A percentile compares a stretch with the other conserved stretches of the same genome.
Conservation (phyloP, 2,113 vertebrate genomes). For the Piprites chloris region DNA sequence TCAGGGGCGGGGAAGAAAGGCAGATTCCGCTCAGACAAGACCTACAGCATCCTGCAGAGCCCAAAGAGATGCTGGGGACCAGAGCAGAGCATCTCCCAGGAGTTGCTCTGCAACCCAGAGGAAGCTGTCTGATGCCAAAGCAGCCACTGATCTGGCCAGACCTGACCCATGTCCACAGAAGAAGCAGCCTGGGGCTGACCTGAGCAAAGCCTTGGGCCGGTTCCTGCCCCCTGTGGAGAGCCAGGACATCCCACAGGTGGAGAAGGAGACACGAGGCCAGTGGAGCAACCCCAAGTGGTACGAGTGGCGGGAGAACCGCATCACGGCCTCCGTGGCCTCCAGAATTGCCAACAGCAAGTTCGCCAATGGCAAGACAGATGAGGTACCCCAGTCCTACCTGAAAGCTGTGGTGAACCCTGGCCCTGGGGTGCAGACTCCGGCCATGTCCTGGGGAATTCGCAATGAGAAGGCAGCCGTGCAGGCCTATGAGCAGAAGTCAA, state of each 20-base stretch:
- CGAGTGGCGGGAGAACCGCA: conserved; percentile 76
- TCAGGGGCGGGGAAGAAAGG: neutral
- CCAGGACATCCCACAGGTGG: conserved; percentile 59
- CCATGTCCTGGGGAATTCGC: conserved; percentile 82
- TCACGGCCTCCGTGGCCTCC: conserved; percentile 80
- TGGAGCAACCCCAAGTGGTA: conserved; percentile 76
- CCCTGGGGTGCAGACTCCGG: conserved; percentile 55
- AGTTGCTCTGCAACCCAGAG: neutral
- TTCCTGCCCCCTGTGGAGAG: neutral
- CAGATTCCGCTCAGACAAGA: neutral
- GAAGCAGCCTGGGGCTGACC: neutral
- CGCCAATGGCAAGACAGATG: conserved; percentile 36
- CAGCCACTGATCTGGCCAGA: accelerated
- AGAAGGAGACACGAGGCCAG: conserved; percentile 79
- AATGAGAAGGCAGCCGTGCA: conserved; percentile 64
- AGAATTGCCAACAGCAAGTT: conserved; percentile 74
- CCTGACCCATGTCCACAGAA: neutral
- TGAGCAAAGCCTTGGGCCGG: accelerated
- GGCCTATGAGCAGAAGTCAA: conserved; percentile 71
- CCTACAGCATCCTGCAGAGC: neutral
- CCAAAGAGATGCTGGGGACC: neutral
- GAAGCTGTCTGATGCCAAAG: accelerated
- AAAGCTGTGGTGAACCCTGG: conserved; percentile 55
- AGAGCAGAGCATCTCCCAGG: neutral
- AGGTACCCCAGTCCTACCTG: conserved; percentile 78